These are phyloP conservation scores for Timema podura DNA, from an alignment of 2,888 invertebrate genomes.

Conservation along the genomic window DNA sequence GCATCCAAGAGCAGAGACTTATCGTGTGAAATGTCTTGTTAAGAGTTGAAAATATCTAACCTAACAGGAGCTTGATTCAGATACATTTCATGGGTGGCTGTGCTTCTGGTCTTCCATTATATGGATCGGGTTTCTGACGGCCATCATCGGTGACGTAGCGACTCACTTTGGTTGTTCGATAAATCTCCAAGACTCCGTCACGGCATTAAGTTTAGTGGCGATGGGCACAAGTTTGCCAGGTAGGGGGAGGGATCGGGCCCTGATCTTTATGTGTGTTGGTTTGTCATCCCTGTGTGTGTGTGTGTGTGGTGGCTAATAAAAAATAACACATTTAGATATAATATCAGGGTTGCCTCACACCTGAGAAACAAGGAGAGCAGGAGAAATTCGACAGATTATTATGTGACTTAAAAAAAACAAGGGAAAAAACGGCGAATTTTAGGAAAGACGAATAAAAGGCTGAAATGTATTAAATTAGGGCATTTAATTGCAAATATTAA, in stretches of 20 bases:
- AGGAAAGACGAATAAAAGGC: too few species aligned
- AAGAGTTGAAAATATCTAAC: too few species aligned
- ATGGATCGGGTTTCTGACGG: slow-evolving; percentile 55
- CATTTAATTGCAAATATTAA: too few species aligned
- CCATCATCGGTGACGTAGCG: slow-evolving; percentile 58
- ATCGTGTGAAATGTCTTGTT: too few species aligned
- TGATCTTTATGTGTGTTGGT: neutral
- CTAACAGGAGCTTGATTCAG: neutral
- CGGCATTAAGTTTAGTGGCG: slow-evolving; percentile 59
- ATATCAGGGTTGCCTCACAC: too few species aligned
- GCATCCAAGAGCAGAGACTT: too few species aligned
- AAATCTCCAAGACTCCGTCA: slow-evolving; percentile 57
- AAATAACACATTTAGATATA: too few species aligned
- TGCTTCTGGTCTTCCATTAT: slow-evolving; percentile 46
- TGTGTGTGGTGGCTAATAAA: neutral
- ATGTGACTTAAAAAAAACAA: too few species aligned
- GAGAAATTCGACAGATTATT: too few species aligned
- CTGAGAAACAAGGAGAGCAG: too few species aligned
- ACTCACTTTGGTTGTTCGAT: slow-evolving; percentile 59
- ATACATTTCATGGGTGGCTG: slow-evolving; percentile 29
- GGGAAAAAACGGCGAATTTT: too few species aligned
- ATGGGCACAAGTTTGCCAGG: slow-evolving; percentile 59
- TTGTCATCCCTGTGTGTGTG: neutral
- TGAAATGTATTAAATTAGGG: too few species aligned
- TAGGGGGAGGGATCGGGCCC: slow-evolving; percentile 33